Evolutionary conservation across 2,888 invertebrate species (phyloP).

Genomic region (Itoplectis maculator): DNA sequence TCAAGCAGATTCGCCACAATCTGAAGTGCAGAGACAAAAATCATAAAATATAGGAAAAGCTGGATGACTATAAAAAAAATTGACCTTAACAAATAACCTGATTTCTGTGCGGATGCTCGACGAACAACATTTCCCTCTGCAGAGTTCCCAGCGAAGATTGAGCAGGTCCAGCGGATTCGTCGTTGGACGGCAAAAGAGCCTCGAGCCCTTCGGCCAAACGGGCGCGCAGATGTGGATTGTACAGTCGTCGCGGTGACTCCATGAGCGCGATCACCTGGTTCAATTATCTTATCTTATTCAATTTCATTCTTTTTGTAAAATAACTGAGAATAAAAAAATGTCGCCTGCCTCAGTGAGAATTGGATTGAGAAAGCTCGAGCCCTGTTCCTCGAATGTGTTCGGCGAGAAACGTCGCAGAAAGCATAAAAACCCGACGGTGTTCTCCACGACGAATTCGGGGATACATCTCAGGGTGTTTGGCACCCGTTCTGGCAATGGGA

Average conservation of each 20-base stretch:
- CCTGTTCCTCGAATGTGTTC: slow-evolving; percentile 88
- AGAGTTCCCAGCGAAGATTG: slow-evolving; percentile 85
- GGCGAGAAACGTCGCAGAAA: slow-evolving; percentile 89
- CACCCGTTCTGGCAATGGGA: slow-evolving; percentile 88
- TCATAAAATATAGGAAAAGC: not conserved
- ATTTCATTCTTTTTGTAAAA: slow-evolving; percentile 11
- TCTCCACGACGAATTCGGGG: slow-evolving; percentile 96
- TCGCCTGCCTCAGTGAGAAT: slow-evolving; percentile 88
- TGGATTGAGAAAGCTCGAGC: slow-evolving; percentile 88
- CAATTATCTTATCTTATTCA: slow-evolving; percentile 11
- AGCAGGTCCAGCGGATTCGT: slow-evolving; percentile 85
- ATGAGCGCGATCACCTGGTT: slow-evolving; percentile 91
- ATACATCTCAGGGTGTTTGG: slow-evolving; percentile 92
- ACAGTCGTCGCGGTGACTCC: slow-evolving; percentile 92
- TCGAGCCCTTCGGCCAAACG: slow-evolving; percentile 95
- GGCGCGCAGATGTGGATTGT: slow-evolving; percentile 97
- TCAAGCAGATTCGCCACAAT: slow-evolving; percentile 92
- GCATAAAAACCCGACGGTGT: slow-evolving; percentile 92
- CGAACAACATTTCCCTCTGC: slow-evolving; percentile 91
- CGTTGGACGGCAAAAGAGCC: slow-evolving; percentile 91
- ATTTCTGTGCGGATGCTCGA: slow-evolving; percentile 90
- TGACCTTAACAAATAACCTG: slow-evolving; percentile 85
- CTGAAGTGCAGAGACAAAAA: slow-evolving; percentile 83
- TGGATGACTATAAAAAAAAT: not conserved
- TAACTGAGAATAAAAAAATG: too few relatives aligned